A percentile compares a stretch with the other conserved stretches of the same genome.
Evolutionary conservation across 2,888 invertebrate genomes (phyloP).

Genomic region (Clusia tigrina): DNA sequence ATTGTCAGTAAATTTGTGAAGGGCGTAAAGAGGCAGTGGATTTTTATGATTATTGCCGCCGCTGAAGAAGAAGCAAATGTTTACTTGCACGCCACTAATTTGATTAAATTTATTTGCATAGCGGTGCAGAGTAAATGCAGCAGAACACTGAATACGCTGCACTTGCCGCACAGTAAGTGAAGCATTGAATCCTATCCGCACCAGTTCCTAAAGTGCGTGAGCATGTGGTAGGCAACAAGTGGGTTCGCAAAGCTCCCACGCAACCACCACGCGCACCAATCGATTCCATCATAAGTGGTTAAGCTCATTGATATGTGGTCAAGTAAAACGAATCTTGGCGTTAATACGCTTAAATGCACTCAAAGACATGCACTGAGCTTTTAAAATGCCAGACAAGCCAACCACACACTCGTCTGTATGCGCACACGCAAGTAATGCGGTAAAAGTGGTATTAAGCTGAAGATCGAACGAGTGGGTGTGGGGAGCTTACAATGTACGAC

Average conservation of each 20-base stretch:
- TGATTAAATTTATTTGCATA: neutral
- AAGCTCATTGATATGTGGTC: slow-evolving; percentile 5
- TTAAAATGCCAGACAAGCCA: neutral
- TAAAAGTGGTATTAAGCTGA: too few species aligned
- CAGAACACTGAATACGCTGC: too few species aligned
- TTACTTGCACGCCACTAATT: too few species aligned
- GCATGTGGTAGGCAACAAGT: too few species aligned
- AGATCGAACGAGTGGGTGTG: too few species aligned
- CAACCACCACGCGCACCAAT: neutral
- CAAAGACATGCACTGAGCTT: neutral
- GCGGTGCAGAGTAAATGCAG: too few species aligned
- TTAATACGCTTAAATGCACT: neutral
- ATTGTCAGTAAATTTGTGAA: neutral
- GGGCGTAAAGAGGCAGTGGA: neutral
- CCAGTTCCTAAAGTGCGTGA: too few species aligned
- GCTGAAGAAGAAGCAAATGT: neutral
- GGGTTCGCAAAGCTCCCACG: neutral
- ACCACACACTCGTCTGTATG: too few species aligned
- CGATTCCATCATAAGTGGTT: neutral
- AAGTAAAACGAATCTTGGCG: neutral
- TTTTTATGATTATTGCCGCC: neutral
- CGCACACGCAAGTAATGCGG: neutral
- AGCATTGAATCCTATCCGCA: too few species aligned
- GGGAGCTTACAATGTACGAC: too few species aligned
- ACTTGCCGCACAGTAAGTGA: too few species aligned